Percentiles rank a stretch among this genome's conserved stretches.
These are phyloP conservation scores for Alosa alosa DNA, from an alignment of 2,113 vertebrate genomes.

Conservation along the genomic window DNA sequence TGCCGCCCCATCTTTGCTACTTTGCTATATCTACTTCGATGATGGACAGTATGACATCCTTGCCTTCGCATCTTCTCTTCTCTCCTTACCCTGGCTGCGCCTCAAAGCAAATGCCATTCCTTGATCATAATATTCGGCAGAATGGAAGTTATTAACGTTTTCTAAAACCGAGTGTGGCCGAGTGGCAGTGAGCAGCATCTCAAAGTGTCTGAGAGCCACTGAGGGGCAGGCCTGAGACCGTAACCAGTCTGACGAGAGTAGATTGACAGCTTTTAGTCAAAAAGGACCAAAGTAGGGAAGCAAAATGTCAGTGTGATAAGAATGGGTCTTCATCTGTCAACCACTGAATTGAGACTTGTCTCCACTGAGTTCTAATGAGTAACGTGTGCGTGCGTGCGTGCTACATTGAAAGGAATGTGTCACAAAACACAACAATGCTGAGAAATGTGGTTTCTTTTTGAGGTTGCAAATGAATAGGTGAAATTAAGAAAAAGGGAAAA, in stretches of 20 bases:
- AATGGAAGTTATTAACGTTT: not conserved
- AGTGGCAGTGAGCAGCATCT: not conserved
- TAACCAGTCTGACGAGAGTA: not conserved
- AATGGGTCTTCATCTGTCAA: constrained; percentile 7
- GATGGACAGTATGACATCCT: not conserved
- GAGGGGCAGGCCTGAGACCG: not conserved
- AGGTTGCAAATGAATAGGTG: not conserved
- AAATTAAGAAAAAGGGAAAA: not conserved
- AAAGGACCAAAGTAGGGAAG: constrained; percentile 45
- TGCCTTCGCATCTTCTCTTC: not conserved
- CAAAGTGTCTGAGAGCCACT: not conserved
- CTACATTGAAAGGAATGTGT: constrained; percentile 44
- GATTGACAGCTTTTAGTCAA: constrained; percentile 45
- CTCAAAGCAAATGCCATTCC: constrained; percentile 47
- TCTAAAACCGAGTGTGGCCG: not conserved
- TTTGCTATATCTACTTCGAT: not conserved
- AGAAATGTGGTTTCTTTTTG: too few relatives aligned
- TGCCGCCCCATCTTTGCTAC: not conserved
- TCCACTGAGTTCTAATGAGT: constrained; percentile 36
- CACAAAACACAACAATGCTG: constrained; percentile 34
- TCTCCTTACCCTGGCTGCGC: not conserved
- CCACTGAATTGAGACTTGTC: not conserved
- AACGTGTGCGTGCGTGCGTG: not conserved
- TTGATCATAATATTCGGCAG: constrained; percentile 25
- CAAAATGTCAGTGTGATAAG: constrained; percentile 72